Base-by-base conservation (phyloP, 2,888 invertebrate genomes). In the Meghimatium bilineatum region DNA sequence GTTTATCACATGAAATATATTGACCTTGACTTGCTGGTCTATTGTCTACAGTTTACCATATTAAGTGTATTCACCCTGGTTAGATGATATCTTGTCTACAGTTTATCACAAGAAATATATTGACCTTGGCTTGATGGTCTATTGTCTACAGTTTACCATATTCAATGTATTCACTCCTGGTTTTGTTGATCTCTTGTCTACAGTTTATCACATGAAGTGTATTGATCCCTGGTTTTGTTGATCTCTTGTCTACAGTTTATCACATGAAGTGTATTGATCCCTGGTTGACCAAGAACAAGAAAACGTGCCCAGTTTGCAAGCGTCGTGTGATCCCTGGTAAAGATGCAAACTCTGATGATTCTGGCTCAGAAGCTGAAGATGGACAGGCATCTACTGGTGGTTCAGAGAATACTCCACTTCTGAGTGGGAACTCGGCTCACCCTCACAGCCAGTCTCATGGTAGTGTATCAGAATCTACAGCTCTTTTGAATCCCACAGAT, bases 221-320 rank as follows among this genome's bases (percentile, higher is more conserved):
- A 71, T 72, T 72, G 26, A 17, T 23, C 44, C 3, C 26, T 6
- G 44, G n/a, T 71, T n/a, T 20, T 36, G 36, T 72, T 17, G 1
- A 6, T 71, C 23, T 72, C 44, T 44, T 23, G 10, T 34, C 60
- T 6, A n/a, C 12, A 63, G 60, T 63, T 26, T 63, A 63, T n/a
- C 60, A 63, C 94, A 95, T 96, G 87, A 97, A 96, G 93, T 99
- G 99, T 94, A 97, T 99, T 92, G 99, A 99, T 95, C 98, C 98
- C 72, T 99, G 99, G 99, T 95, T 99, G 92, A 98, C 99, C 23
- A 97, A 98, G 94, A 98, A 97, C 93, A 96, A 97, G 88, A 96
- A 99, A 89, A 97, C 97, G 85, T 99, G 99, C 92, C 99, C 99
- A 0, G 97, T 99, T 89, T 99, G 99, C 95, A 99, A 99, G 94